Conservation (phyloP, 2,888 invertebrate genomes). For the Argyresthia goedartella region DNA sequence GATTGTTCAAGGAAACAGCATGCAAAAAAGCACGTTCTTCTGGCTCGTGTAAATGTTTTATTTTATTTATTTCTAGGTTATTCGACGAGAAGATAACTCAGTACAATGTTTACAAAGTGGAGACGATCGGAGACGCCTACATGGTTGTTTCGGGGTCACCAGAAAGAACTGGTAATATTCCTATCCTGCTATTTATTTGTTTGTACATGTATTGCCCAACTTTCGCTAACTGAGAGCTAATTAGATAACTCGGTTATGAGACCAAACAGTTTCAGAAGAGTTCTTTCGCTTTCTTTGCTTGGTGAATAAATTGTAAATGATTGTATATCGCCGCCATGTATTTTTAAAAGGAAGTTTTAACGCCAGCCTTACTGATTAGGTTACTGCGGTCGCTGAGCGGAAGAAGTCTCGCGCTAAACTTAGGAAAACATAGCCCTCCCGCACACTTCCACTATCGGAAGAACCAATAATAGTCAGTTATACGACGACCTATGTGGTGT, state of each 20-base stretch:
- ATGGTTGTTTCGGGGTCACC: conserved; percentile 74
- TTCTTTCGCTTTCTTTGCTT: too few relatives aligned
- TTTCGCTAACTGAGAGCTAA: conserved; percentile 22
- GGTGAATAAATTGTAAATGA: too few relatives aligned
- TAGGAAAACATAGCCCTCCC: too few relatives aligned
- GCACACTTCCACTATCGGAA: too few relatives aligned
- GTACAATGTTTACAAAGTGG: conserved; percentile 82
- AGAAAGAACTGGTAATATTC: conserved; percentile 59
- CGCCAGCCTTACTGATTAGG: conserved; percentile 19
- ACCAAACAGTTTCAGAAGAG: too few relatives aligned
- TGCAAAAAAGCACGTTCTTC: too few relatives aligned
- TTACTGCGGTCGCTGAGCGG: conserved; percentile 19
- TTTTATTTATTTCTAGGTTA: conserved; percentile 36
- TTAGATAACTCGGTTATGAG: too few relatives aligned
- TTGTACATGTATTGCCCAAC: conserved; percentile 38
- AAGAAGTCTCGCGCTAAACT: too few relatives aligned
- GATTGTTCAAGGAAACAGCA: too few relatives aligned
- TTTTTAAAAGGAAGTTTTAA: not conserved
- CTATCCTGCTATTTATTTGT: not conserved
- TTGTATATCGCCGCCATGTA: too few relatives aligned
- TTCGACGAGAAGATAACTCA: conserved; percentile 79
- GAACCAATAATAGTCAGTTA: too few relatives aligned
- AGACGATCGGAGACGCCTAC: conserved; percentile 74
- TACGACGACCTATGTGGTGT: too few relatives aligned
- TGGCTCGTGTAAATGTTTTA: not conserved